phyloP scores from a whole-genome alignment of 2,113 vertebrate species.

The Anarrhichthys ocellatus region DNA sequence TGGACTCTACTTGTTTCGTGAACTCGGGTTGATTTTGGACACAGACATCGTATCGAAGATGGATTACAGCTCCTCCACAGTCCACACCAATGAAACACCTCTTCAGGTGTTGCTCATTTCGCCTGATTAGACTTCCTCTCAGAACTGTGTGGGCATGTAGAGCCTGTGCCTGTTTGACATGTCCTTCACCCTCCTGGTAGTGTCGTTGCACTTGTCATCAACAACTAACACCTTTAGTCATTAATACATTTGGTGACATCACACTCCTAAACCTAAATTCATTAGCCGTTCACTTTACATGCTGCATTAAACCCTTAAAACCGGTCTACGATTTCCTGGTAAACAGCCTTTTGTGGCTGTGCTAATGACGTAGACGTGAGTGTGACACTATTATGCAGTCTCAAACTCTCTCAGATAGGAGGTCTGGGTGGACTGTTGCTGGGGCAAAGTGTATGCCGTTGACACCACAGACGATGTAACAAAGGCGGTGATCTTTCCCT shows the following conservation, averaged over 20 bases:
- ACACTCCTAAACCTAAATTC: not conserved
- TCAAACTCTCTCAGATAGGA: not conserved
- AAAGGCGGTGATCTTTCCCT: constrained; percentile 9
- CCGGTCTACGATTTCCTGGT: not conserved
- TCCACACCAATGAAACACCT: not conserved
- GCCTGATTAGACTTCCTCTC: not conserved
- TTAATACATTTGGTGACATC: not conserved
- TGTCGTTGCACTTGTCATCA: not conserved
- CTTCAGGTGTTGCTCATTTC: not conserved
- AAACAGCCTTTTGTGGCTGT: not conserved
- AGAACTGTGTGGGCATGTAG: not conserved
- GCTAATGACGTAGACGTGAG: not conserved
- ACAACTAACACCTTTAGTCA: not conserved
- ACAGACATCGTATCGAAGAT: not conserved
- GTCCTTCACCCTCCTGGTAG: not conserved
- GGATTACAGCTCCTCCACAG: not conserved
- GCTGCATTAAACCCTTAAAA: not conserved
- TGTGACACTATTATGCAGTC: not conserved
- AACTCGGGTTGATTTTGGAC: not conserved
- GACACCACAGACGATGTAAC: not conserved
- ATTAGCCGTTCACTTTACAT: not conserved
- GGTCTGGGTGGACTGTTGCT: not conserved
- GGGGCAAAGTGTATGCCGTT: not conserved
- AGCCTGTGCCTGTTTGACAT: not conserved
- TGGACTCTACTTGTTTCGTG: not conserved